These are phyloP conservation scores for Theocolax elegans DNA, from an alignment of 1,140 invertebrate species.

Conservation along the genomic window DNA sequence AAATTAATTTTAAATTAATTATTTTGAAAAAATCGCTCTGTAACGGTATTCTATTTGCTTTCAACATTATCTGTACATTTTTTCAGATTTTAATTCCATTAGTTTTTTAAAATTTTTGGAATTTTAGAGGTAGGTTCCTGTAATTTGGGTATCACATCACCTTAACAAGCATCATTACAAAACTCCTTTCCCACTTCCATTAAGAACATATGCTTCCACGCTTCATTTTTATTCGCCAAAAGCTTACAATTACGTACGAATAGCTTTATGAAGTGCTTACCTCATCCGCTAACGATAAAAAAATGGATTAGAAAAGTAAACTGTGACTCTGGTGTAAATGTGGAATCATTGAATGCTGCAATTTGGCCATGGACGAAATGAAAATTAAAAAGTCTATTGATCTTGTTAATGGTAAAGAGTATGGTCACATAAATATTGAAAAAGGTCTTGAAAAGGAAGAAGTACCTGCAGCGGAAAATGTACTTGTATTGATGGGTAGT, in stretches of 20 bases:
- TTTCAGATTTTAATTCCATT: too few relatives aligned
- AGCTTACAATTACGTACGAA: conserved; percentile 27
- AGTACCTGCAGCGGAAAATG: conserved; percentile 35
- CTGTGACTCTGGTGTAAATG: background rate
- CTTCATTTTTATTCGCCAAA: background rate
- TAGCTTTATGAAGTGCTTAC: background rate
- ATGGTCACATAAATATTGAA: background rate
- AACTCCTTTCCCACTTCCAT: background rate
- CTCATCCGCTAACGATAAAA: background rate
- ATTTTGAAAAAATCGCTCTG: too few relatives aligned
- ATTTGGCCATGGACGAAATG: conserved; percentile 17
- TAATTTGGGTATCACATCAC: too few relatives aligned
- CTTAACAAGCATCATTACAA: too few relatives aligned
- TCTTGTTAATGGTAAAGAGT: background rate
- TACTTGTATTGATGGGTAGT: conserved; percentile 40
- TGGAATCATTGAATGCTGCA: background rate
- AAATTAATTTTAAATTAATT: too few relatives aligned
- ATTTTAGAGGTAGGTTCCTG: too few relatives aligned
- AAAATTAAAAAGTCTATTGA: conserved; percentile 8
- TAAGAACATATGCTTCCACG: conserved; percentile 3
- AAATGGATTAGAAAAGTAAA: conserved; percentile 11
- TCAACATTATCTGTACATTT: too few relatives aligned
- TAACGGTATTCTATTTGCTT: too few relatives aligned
- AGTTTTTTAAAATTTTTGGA: too few relatives aligned
- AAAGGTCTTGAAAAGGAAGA: background rate